phyloP scores from a whole-genome alignment of 2,888 invertebrate species.

The Agonopterix heracliana region DNA sequence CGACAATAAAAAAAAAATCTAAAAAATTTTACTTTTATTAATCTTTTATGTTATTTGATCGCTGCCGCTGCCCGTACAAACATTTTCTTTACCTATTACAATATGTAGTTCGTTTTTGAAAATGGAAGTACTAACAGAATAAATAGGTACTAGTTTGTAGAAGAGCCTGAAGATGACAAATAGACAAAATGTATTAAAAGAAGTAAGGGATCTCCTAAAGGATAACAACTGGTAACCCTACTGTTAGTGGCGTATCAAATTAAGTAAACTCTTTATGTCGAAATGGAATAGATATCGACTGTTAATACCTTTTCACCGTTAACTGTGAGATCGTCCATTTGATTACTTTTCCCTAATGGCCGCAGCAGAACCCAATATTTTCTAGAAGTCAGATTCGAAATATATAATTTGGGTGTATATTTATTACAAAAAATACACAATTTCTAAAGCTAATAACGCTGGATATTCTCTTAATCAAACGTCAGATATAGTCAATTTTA shows the following conservation, averaged over 20 bases:
- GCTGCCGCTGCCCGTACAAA: too few relatives aligned
- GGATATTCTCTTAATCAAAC: slow-evolving; percentile 66
- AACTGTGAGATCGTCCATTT: slow-evolving; percentile 22
- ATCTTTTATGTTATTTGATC: too few relatives aligned
- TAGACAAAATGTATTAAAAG: too few relatives aligned
- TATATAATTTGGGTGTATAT: slow-evolving; percentile 38
- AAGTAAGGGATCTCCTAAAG: too few relatives aligned
- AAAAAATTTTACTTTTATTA: too few relatives aligned
- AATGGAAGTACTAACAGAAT: too few relatives aligned
- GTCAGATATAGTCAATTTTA: slow-evolving; percentile 70
- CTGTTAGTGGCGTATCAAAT: slow-evolving; percentile 32
- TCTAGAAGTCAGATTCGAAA: slow-evolving; percentile 23
- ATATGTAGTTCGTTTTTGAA: too few relatives aligned
- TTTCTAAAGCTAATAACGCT: slow-evolving; percentile 34
- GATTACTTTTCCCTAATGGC: slow-evolving; percentile 21
- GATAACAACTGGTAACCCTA: slow-evolving; percentile 7
- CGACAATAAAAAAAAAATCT: too few relatives aligned
- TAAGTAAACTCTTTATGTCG: slow-evolving; percentile 31
- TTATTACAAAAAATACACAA: slow-evolving; percentile 39
- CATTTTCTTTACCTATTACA: too few relatives aligned
- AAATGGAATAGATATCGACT: slow-evolving; percentile 21
- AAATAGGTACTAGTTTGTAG: too few relatives aligned
- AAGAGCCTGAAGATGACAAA: too few relatives aligned
- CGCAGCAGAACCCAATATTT: slow-evolving; percentile 24
- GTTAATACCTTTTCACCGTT: slow-evolving; percentile 25